Evolutionary conservation across 2,797 vertebrate species (phyloP), one percentile per base, ranked within the genome.

Genomic region (Trachops cirrhosus): DNA sequence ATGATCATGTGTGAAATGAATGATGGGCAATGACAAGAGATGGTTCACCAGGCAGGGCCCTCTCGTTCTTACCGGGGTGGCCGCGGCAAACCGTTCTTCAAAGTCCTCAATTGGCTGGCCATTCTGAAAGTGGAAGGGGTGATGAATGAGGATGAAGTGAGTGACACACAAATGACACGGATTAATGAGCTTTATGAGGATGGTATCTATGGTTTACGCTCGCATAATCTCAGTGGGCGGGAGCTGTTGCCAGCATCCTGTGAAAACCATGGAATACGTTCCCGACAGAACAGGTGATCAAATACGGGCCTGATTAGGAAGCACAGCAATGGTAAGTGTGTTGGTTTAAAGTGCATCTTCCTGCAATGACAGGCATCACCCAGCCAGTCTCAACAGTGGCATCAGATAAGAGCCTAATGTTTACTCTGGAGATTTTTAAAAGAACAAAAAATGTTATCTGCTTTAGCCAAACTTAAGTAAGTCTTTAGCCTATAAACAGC

Each of bases 81-180:
- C 98, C 90, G 98, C 98, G 50, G 97, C 98, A 98, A 98, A 98
- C 93, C 98, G 98, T 96, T 98, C 98, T 96, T 99, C 99, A 98
- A 99, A 98, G 96, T 98, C 98, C 95, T 99, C 98, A 97, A 99
- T 98, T 14, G 96, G 95, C 97, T 97, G 98, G 98, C 98, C 98
- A 77, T 98, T 99, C 99, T 99, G 98, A 98, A 99, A 99, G 98
- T 97, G 98, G 93, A 99, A 98, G 98, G 98, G 96, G 98, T 98
- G 98, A 98, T 97, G 98, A 96, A 98, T 98, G 98, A 98, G 95
- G 98, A 98, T 98, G 98, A 98, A 97, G 98, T 98, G 98, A 98
- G 95, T 97, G 98, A 98, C 98, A 98, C 97, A 98, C 98, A 98
- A 97, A 98, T 97, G 98, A 96, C 97, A 98, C 97, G 98, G 98